Base-by-base conservation (phyloP, 2,888 invertebrate genomes). In the Himalopsyche anomala region DNA sequence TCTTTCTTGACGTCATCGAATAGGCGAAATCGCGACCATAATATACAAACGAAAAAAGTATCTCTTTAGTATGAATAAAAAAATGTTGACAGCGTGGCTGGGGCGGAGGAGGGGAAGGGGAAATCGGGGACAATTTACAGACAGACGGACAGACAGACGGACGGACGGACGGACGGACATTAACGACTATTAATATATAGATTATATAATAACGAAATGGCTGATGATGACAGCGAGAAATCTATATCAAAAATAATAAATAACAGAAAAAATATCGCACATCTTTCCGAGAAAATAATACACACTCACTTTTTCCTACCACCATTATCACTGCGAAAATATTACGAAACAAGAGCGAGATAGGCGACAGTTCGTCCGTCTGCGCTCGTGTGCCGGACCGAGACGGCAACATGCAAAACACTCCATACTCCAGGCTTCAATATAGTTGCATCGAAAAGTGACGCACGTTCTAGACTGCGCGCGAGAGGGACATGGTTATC, bases 361-460 rank as follows among this genome's bases (percentile, higher is more conserved):
- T 74, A n/a, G 55, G 28, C 38, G 45, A 69, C 81, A 83, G 56
- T 80, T 80, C 81, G 54, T 55, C 36, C 74, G 81, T 42, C 80
- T 79, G 82, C 82, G 36, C 54, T 28, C 51, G 45, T 12, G 84
- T 28, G 84, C 81, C 55, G 28, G 28, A 83, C n/a, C n/a, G 55
- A 87, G 87, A 84, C 87, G 83, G 83, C 85, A 80, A 84, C 84
- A 79, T 79, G 40, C 40, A 54, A 62, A 36, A 4, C 19, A 36
- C 74, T 74, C 74, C 36, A 74, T 74, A 62, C 74, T 36, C 74
- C 74, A 74, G 74, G 74, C 74, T 74, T 74, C 74, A 74, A 74
- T 74, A 74, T 38, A 74, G 74, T 74, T 74, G 74, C 74, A 74
- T 74, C 74, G 74, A 74, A 74, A 74, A 74, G 74, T 74, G 74